phyloP scores from a whole-genome alignment of 2,797 vertebrate genomes.

The Atherinosoma microstoma region DNA sequence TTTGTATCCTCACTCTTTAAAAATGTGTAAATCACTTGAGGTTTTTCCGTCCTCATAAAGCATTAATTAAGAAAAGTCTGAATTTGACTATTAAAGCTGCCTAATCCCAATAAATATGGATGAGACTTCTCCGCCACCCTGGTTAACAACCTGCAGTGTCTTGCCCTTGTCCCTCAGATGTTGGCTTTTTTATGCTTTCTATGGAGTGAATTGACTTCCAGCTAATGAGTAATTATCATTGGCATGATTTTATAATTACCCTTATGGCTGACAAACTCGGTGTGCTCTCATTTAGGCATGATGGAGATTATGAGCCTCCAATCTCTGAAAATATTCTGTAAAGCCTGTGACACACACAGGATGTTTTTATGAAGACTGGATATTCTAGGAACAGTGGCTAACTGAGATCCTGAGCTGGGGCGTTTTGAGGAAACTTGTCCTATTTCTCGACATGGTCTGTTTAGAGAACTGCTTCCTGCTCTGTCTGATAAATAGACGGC shows the following conservation, averaged over 20 bases:
- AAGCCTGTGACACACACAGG: conserved; percentile 55
- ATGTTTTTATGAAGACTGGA: conserved; percentile 62
- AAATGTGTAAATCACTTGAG: conserved; percentile 29
- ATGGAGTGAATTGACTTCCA: conserved; percentile 37
- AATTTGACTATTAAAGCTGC: conserved; percentile 59
- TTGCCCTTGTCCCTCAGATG: conserved; percentile 44
- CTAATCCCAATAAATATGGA: conserved; percentile 76
- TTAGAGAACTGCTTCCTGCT: conserved; percentile 68
- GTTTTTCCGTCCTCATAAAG: conserved; percentile 37
- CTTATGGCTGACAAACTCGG: conserved; percentile 24
- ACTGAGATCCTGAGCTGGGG: conserved; percentile 47
- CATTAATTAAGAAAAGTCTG: conserved; percentile 60
- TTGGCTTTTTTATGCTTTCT: conserved; percentile 33
- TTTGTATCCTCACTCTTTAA: conserved; percentile 19
- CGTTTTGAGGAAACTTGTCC: conserved; percentile 70
- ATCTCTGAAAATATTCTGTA: conserved; percentile 43
- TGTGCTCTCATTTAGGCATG: conserved; percentile 29
- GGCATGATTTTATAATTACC: conserved; percentile 58
- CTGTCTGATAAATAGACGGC: conserved; percentile 66
- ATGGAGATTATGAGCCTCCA: conserved; percentile 34
- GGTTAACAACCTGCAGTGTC: conserved; percentile 56
- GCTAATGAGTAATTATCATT: conserved; percentile 65
- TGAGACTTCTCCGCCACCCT: conserved; percentile 44
- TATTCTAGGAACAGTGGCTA: conserved; percentile 69
- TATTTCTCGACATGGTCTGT: conserved; percentile 51